Evolutionary conservation across 2,113 vertebrate species (phyloP).

Genomic region (Sprattus sprattus): DNA sequence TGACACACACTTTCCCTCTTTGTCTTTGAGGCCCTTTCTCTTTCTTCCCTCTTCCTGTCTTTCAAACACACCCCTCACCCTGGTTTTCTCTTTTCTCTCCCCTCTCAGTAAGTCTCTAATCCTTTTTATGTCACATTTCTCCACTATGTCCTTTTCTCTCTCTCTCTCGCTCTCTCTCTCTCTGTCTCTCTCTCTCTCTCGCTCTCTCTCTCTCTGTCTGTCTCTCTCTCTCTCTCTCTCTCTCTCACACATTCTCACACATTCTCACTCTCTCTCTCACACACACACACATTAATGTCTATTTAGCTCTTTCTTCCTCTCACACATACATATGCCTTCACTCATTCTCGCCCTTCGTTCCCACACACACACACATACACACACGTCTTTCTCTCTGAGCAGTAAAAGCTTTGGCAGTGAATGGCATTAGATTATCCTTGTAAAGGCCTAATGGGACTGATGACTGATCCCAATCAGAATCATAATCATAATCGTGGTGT

Average conservation of each 20-base stretch:
- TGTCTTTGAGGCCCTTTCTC: slow-evolving; percentile 21
- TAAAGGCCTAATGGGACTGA: background rate
- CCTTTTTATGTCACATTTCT: slow-evolving; percentile 9
- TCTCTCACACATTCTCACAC: background rate
- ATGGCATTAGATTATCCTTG: background rate
- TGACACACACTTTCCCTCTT: background rate
- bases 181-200: no score
- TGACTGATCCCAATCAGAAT: background rate
- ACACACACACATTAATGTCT: background rate
- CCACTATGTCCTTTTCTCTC: no score
- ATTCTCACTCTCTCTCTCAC: background rate
- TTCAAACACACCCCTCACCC: background rate
- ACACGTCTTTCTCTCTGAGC: background rate
- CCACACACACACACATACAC: slow-evolving; percentile 13
- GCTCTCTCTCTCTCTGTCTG: no score
- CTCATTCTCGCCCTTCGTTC: slow-evolving; percentile 23
- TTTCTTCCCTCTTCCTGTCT: background rate
- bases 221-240: background rate
- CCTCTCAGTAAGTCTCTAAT: background rate
- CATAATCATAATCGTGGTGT: background rate
- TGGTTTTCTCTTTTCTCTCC: background rate
- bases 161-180: no score
- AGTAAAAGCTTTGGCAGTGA: background rate
- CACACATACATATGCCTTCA: background rate
- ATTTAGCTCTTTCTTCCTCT: background rate